Conservation (phyloP, 2,113 vertebrate species). For the Todiramphus chloris region DNA sequence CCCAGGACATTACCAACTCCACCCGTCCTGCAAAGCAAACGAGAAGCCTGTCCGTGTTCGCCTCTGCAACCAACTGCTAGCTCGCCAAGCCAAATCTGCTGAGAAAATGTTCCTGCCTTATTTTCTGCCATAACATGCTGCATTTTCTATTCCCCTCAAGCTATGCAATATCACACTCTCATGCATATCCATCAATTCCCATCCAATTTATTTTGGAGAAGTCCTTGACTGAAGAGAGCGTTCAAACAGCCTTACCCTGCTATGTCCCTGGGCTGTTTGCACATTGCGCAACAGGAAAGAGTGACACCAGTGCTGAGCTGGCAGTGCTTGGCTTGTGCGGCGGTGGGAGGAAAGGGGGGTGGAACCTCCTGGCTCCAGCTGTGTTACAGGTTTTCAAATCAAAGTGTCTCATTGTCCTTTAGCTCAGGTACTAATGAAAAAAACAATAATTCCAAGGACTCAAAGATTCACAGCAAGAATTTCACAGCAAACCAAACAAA, state of each 20-base stretch:
- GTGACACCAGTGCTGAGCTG: background rate
- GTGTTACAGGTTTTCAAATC: background rate
- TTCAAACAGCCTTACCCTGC: background rate
- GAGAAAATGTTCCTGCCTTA: background rate
- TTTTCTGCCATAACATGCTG: background rate
- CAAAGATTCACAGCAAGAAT: background rate
- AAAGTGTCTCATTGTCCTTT: background rate
- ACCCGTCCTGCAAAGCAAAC: background rate
- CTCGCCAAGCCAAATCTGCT: background rate
- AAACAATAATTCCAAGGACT: background rate
- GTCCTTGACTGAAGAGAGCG: background rate
- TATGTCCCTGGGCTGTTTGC: background rate
- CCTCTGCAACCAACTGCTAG: background rate
- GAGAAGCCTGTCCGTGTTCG: background rate
- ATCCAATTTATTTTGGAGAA: background rate
- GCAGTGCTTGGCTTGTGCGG: background rate
- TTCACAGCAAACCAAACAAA: background rate
- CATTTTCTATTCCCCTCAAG: background rate
- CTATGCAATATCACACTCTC: background rate
- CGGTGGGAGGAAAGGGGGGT: constrained; percentile 2
- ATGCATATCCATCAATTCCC: background rate
- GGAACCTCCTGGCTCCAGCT: constrained; percentile 9
- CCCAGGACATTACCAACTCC: background rate
- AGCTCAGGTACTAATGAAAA: background rate
- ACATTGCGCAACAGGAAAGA: background rate